Conservation (phyloP, 2,797 vertebrate species). For the Somateria mollissima region DNA sequence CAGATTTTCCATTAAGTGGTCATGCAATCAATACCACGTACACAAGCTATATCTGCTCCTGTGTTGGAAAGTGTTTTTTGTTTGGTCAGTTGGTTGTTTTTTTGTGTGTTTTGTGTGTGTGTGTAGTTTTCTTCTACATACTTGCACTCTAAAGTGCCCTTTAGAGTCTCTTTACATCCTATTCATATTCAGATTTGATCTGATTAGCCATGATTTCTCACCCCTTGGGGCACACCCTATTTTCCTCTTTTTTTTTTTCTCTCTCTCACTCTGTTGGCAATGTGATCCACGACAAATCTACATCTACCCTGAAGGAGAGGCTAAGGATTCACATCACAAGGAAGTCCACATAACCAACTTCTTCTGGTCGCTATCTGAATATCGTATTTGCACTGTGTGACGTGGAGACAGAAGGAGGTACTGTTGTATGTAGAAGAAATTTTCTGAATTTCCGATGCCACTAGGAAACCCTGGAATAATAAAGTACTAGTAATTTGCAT, state of each 20-base stretch:
- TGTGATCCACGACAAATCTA: background rate
- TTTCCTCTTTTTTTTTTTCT: background rate
- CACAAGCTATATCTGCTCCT: background rate
- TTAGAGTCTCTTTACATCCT: background rate
- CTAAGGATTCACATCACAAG: background rate
- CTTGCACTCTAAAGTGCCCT: background rate
- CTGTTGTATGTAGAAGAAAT: background rate
- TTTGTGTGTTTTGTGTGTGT: too few species aligned
- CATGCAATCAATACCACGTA: too few species aligned
- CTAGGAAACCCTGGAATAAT: background rate
- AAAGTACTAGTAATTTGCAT: background rate
- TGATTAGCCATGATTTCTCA: background rate
- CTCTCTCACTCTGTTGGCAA: background rate
- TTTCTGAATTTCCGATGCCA: background rate
- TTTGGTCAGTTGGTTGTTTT: too few species aligned
- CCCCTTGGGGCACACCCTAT: background rate
- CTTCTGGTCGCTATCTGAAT: background rate
- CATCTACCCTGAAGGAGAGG: background rate
- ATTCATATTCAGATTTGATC: background rate
- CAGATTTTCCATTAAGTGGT: fast-evolving
- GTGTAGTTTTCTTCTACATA: too few species aligned
- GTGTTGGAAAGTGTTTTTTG: background rate
- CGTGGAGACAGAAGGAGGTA: background rate
- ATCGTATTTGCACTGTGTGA: background rate
- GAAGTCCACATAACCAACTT: background rate